phyloP scores from a whole-genome alignment of 2,888 invertebrate species.

The Cheilosia vulpina region DNA sequence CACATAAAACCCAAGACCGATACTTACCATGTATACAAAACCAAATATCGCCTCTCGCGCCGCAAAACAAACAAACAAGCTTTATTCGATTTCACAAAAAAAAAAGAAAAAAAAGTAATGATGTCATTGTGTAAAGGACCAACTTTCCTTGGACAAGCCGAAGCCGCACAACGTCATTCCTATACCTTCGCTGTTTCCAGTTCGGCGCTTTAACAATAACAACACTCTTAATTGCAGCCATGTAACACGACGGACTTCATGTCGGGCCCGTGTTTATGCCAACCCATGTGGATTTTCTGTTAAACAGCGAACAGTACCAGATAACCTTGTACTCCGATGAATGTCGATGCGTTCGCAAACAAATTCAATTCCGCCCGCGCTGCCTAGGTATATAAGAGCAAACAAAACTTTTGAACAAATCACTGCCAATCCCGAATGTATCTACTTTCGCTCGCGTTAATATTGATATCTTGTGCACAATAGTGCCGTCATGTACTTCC shows the following conservation, averaged over 20 bases:
- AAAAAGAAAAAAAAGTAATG: too few species aligned
- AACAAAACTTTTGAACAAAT: slow-evolving; percentile 64
- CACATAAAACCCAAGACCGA: too few species aligned
- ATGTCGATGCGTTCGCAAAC: slow-evolving; percentile 28
- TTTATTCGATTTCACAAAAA: too few species aligned
- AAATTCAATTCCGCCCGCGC: slow-evolving; percentile 15
- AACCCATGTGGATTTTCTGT: background rate
- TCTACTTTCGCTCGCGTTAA: slow-evolving; percentile 21
- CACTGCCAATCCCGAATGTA: slow-evolving; percentile 64
- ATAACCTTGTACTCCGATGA: background rate
- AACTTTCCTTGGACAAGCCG: too few species aligned
- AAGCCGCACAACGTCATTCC: too few species aligned
- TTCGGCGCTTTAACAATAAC: background rate
- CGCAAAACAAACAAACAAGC: too few species aligned
- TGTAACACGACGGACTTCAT: slow-evolving; percentile 18
- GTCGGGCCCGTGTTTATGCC: background rate
- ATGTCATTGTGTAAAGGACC: too few species aligned
- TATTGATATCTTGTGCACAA: slow-evolving; percentile 5
- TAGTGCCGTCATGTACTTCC: slow-evolving; percentile 55
- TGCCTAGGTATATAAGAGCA: background rate
- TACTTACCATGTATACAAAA: too few species aligned
- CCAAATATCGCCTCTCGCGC: too few species aligned
- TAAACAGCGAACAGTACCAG: slow-evolving; percentile 5
- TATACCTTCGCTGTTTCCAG: background rate
- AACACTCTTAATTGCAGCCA: slow-evolving; percentile 7